Percentiles rank a stretch among this genome's conserved stretches.
Conservation (phyloP, 2,113 vertebrate species). For the Ceyx margarethae region DNA sequence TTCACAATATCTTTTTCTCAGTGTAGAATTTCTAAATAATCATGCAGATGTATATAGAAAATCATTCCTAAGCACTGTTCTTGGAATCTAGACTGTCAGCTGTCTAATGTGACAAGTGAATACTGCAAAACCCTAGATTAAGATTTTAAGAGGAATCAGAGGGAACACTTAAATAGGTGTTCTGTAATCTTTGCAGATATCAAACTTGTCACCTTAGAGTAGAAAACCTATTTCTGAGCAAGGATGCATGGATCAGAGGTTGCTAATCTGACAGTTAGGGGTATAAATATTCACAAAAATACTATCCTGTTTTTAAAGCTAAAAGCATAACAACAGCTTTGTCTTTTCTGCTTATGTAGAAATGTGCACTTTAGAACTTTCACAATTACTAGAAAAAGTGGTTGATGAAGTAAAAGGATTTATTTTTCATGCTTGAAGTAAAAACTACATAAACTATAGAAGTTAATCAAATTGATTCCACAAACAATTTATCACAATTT, state of each 20-base stretch:
- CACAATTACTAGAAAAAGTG: not conserved
- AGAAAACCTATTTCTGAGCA: not conserved
- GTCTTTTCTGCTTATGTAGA: not conserved
- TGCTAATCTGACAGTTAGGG: not conserved
- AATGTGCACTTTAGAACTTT: not conserved
- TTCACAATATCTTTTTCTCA: not conserved
- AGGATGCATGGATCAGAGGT: not conserved
- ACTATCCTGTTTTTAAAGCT: not conserved
- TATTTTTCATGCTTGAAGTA: not conserved
- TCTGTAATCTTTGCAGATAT: not conserved
- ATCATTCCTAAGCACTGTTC: not conserved
- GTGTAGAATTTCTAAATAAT: not conserved
- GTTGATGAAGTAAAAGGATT: not conserved
- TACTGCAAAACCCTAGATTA: not conserved
- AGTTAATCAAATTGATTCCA: not conserved
- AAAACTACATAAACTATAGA: not conserved
- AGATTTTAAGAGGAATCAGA: not conserved
- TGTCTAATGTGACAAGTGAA: not conserved
- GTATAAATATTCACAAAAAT: not conserved
- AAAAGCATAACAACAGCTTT: not conserved
- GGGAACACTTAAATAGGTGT: not conserved
- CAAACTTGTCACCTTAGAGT: not conserved
- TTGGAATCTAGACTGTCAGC: not conserved
- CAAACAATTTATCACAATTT: not conserved
- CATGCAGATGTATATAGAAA: not conserved